Base-by-base conservation (phyloP, 2,888 invertebrate genomes). In the Stomorhina lunata region DNA sequence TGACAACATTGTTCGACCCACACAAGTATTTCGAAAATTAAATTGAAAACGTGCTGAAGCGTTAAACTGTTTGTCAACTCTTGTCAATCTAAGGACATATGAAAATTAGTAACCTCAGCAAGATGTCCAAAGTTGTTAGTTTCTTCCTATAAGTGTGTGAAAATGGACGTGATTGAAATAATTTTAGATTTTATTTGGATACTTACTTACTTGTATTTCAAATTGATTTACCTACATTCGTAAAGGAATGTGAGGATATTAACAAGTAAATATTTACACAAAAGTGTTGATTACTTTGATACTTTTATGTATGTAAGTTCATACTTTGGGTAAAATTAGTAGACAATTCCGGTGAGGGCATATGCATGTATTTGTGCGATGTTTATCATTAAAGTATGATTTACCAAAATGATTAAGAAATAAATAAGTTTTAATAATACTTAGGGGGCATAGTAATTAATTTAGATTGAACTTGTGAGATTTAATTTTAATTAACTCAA, bases 51-150 rank as follows among this genome's bases (percentile, higher is more conserved):
- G 89, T 90, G 91, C 90, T 90, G 90, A 91, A 88, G 90, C 91
- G 91, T 90, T 91, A 91, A 91, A 90, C 89, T 89, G 89, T 90
- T 87, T 89, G 91, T 90, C 90, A 90, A 90, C 90, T 89, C 88
- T 87, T 90, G 87, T 87, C 88, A 88, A 89, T 89, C 85, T 85
- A 80, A 84, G 81, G 89, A 89, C 89, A 89, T 90, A 90, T 89
- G 90, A 90, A 87, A 89, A 88, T 81, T 81, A 77, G 83, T 85
- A 85, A 84, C 81, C 84, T 84, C 84, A 83, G 83, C 86, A 89
- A 89, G 89, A 88, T 90, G 88, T 85, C 86, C 82, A 76, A 43
- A 82, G 82, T 82, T 82, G 82, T 82, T 79, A 76, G 79, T 82
- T 79, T 71, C n/a, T n/a, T n/a, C n/a, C n/a, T n/a, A n/a, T n/a